A percentile compares a stretch with the other conserved stretches of the same genome.
Evolutionary conservation across 2,797 vertebrate genomes (phyloP).

Genomic region (Halcyon smyrnensis): DNA sequence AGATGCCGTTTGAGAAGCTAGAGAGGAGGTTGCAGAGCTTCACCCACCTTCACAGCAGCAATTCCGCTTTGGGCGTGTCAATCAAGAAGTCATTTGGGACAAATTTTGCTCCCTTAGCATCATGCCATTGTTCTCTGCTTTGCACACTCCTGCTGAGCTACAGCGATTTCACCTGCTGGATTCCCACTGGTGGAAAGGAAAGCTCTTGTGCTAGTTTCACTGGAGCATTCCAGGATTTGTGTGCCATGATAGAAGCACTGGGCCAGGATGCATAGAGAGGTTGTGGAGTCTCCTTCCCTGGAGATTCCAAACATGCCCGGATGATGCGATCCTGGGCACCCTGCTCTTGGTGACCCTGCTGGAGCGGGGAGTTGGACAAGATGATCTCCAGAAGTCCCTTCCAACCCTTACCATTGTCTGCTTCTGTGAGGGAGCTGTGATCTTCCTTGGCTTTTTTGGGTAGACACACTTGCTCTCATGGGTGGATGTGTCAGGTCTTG

Average conservation of each 20-base stretch:
- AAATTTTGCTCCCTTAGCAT: neutral
- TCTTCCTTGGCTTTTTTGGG: neutral
- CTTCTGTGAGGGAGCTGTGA: neutral
- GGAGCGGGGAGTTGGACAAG: too few relatives aligned
- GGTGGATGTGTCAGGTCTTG: neutral
- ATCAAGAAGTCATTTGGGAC: neutral
- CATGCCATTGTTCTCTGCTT: neutral
- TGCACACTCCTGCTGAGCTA: neutral
- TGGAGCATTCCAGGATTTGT: rapidly evolving
- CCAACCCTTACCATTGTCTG: too few relatives aligned
- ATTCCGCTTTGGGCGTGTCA: neutral
- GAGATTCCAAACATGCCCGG: too few relatives aligned
- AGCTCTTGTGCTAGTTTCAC: neutral
- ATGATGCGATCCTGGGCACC: too few relatives aligned
- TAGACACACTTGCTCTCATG: neutral
- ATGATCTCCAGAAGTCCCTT: too few relatives aligned
- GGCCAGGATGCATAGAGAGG: too few relatives aligned
- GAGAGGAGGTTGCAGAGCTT: neutral
- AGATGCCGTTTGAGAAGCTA: neutral
- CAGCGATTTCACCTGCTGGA: neutral
- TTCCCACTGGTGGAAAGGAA: neutral
- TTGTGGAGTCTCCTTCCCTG: too few relatives aligned
- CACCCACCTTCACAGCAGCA: neutral
- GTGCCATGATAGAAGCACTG: neutral
- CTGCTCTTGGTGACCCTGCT: too few relatives aligned